Base-by-base conservation (phyloP, 2,113 vertebrate genomes). In the Notiomystis cincta region DNA sequence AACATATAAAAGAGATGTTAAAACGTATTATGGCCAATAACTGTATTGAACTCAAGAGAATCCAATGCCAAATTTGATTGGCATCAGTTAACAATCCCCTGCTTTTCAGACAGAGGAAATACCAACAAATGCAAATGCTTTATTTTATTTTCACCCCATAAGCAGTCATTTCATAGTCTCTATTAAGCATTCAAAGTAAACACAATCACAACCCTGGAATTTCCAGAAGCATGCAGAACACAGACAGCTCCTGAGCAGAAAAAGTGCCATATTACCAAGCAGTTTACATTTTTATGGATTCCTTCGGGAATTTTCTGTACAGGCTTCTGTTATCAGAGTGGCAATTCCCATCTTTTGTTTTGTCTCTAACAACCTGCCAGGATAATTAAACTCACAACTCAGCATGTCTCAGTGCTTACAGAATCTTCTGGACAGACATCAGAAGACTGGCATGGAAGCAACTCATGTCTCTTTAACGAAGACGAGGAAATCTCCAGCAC, bases 361-460 rank as follows among this genome's bases (percentile, higher is more conserved):
- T 87, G 82, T 58, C 42, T 92, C 86, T 93, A 91, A 54, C 51
- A 91, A 93, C 90, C 88, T 95, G 92, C 93, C 93, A 92, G 89
- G 86, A 96, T 92, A 96, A 95, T 86, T 82, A 96, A 92, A 90
- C 50, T 66, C 87, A 73, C 75, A 88, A 72, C 82, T 90, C 93
- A 76, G 90, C 56, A 75, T n/a, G 76, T 94, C 76, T 84, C 76
- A 33, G 80, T 50, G 67, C 88, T 83, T 92, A 80, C 70, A 86
- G 85, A 67, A 95, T 89, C 83, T 90, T 85, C 93, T 96, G 95
- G 93, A 95, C 56, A 14, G 64, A 95, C 93, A 95, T 96, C 96
- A 95, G 91, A 97, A 95, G 90, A 88, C 67, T 73, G 67, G 94
- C 70, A 96, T 72, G 77, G 91, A 76, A 92, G 71, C 70, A 93